A percentile compares a stretch with the other conserved stretches of the same genome.
phyloP scores from a whole-genome alignment of 2,888 invertebrate genomes.

The Acleris holmiana region DNA sequence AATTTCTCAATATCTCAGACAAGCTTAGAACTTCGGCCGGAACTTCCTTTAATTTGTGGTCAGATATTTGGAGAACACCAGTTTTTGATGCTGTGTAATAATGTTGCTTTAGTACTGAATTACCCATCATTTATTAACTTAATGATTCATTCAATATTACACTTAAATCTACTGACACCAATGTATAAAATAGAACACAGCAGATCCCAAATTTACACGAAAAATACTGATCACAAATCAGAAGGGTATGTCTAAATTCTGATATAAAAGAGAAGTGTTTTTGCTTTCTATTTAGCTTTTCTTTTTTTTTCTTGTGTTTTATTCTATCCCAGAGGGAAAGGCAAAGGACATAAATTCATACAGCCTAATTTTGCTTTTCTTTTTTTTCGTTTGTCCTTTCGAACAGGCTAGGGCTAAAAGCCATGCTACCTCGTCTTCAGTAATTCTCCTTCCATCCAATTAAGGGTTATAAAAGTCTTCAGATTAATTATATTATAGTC shows the following conservation, averaged over 20 bases:
- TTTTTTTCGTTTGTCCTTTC: too few relatives aligned
- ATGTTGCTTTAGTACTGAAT: slow-evolving; percentile 94
- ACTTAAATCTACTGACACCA: slow-evolving; percentile 17
- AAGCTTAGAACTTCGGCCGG: slow-evolving; percentile 86
- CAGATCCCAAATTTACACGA: slow-evolving; percentile 4
- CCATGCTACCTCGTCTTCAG: too few relatives aligned
- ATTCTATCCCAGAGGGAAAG: too few relatives aligned
- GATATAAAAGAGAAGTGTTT: neutral
- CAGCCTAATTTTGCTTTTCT: too few relatives aligned
- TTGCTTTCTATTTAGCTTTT: too few relatives aligned
- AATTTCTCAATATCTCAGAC: slow-evolving; percentile 89
- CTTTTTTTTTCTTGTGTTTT: too few relatives aligned
- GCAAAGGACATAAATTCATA: too few relatives aligned
- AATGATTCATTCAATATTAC: slow-evolving; percentile 19
- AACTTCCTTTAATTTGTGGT: slow-evolving; percentile 91
- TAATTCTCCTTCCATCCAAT: too few relatives aligned
- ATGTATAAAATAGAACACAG: slow-evolving; percentile 11
- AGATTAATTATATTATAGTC: too few relatives aligned
- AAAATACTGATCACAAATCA: neutral
- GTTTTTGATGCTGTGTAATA: slow-evolving; percentile 98
- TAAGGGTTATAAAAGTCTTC: too few relatives aligned
- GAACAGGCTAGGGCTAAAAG: too few relatives aligned
- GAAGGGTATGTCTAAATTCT: too few relatives aligned
- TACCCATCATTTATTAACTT: slow-evolving; percentile 88
- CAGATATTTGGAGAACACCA: slow-evolving; percentile 94